A percentile compares a stretch with the other conserved stretches of the same genome.
Evolutionary conservation across 1,140 invertebrate species (phyloP).

Genomic region (Wiebesia pumilae): DNA sequence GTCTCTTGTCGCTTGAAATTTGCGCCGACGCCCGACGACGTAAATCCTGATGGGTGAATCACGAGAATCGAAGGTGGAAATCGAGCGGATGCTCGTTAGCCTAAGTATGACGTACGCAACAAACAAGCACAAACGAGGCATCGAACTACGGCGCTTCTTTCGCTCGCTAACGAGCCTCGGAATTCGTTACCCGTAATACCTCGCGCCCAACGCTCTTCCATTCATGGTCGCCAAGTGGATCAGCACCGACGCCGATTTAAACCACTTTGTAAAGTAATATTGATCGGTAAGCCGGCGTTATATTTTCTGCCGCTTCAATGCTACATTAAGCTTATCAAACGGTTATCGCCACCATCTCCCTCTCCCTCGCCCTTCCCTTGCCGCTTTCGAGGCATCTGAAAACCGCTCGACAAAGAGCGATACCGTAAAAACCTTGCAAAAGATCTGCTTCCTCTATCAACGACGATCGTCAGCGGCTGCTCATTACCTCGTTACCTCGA

Average conservation of each 20-base stretch:
- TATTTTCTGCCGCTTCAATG: background rate
- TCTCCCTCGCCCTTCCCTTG: too few relatives aligned
- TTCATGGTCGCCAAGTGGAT: background rate
- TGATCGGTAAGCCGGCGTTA: background rate
- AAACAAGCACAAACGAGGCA: background rate
- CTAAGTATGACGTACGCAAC: background rate
- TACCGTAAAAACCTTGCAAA: too few relatives aligned
- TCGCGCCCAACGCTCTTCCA: too few relatives aligned
- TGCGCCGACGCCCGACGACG: background rate
- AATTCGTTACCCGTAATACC: background rate
- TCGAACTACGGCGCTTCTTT: background rate
- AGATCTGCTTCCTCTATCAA: too few relatives aligned
- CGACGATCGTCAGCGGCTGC: too few relatives aligned
- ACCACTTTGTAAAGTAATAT: background rate
- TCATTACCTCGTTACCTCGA: background rate
- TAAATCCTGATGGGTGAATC: background rate
- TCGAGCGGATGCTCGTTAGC: background rate
- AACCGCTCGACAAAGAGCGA: too few relatives aligned
- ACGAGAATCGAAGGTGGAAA: background rate
- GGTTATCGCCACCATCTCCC: background rate
- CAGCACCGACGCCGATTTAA: background rate
- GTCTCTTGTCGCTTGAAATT: background rate
- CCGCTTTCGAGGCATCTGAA: too few relatives aligned
- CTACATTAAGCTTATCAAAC: background rate
- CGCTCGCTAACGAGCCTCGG: slow-evolving; percentile 2